phyloP scores from a whole-genome alignment of 2,113 vertebrate species.

The Ceyx margarethae region DNA sequence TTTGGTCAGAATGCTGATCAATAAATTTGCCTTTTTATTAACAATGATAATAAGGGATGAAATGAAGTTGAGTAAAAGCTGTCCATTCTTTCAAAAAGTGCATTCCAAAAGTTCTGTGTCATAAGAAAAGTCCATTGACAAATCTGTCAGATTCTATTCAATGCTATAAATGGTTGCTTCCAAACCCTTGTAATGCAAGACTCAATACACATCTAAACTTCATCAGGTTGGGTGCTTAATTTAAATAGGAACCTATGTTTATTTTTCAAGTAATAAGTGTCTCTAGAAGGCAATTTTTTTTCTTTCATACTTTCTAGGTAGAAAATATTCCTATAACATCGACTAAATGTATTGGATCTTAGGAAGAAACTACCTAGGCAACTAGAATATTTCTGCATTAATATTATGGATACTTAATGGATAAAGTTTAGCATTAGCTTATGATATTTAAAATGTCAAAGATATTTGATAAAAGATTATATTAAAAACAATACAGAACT shows the following conservation, averaged over 20 bases:
- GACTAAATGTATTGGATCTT: not conserved
- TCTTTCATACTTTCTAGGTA: not conserved
- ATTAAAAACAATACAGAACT: not conserved
- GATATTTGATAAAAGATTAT: not conserved
- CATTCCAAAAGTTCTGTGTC: not conserved
- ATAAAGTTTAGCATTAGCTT: not conserved
- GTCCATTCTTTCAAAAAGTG: not conserved
- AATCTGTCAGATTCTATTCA: not conserved
- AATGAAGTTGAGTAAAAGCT: not conserved
- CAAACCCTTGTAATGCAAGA: not conserved
- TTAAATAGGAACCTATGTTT: not conserved
- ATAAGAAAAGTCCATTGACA: not conserved
- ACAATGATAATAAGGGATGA: not conserved
- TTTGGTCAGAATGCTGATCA: not conserved
- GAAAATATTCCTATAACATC: not conserved
- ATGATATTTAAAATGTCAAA: not conserved
- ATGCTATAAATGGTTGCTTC: not conserved
- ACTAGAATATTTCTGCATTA: not conserved
- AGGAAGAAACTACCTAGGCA: not conserved
- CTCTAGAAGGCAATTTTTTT: not conserved
- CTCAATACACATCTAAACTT: not conserved
- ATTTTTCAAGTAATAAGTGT: not conserved
- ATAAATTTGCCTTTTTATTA: not conserved
- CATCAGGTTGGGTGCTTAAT: not conserved
- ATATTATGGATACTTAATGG: not conserved